These are phyloP conservation scores for Nothobranchius kuhntae DNA, from an alignment of 2,113 vertebrate species.

Conservation along the genomic window DNA sequence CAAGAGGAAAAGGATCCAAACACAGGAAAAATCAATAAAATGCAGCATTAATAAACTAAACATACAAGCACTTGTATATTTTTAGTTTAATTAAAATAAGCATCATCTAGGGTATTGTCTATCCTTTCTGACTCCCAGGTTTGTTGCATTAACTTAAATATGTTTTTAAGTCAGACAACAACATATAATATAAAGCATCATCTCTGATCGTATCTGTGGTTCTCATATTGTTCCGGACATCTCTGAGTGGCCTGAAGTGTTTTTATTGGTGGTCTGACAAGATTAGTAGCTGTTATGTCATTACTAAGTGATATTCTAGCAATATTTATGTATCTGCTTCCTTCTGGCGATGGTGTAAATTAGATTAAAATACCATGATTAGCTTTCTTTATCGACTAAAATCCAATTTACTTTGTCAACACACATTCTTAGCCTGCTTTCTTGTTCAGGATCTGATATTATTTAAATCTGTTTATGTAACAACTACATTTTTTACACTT, in stretches of 20 bases:
- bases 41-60: constrained; percentile 47
- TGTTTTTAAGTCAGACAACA: neutral
- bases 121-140: no score
- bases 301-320: constrained; percentile 8
- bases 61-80: constrained; percentile 38
- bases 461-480: constrained; percentile 19
- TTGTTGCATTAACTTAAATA: neutral
- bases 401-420: no score
- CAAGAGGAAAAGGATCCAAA: constrained; percentile 58
- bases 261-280: constrained; percentile 24
- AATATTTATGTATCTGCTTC: constrained; percentile 15
- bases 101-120: no score
- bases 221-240: constrained; percentile 5
- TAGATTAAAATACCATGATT: constrained; percentile 5
- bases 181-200: neutral
- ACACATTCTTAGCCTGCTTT: no score
- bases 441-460: no score
- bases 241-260: neutral
- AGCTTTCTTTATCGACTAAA: no score
- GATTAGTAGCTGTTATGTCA: constrained; percentile 7
- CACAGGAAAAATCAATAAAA: constrained; percentile 40
- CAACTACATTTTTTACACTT: no score
- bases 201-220: neutral
- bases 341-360: constrained; percentile 18
- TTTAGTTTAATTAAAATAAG: constrained; percentile 9